A percentile compares a stretch with the other conserved stretches of the same genome.
Evolutionary conservation across 2,113 vertebrate species (phyloP).

Genomic region (Synodontis membranacea): DNA sequence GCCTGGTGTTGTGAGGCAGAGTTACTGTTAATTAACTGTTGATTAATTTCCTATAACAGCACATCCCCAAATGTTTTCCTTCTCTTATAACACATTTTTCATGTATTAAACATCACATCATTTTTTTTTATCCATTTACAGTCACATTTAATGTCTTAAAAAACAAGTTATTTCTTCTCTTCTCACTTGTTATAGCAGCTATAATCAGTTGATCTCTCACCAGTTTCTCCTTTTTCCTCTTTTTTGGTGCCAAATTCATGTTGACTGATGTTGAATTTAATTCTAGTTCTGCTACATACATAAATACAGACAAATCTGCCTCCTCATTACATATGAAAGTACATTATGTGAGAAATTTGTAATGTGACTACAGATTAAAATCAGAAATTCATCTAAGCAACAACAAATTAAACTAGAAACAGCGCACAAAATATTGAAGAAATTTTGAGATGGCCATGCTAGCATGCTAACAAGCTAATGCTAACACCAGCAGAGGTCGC

Average conservation of each 20-base stretch:
- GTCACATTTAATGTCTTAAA: not conserved
- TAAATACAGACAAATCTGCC: not conserved
- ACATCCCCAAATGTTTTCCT: not conserved
- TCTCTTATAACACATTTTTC: not conserved
- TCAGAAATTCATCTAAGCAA: too few species aligned
- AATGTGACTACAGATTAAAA: too few species aligned
- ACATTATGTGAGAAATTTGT: not conserved
- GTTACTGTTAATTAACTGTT: not conserved
- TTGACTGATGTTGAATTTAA: not conserved
- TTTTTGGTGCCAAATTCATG: not conserved
- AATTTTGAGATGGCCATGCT: too few species aligned
- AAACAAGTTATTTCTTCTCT: not conserved
- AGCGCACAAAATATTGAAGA: too few species aligned
- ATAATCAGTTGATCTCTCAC: not conserved
- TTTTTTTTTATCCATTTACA: not conserved
- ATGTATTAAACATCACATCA: not conserved
- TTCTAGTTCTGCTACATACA: too few species aligned
- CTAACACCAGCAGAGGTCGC: too few species aligned
- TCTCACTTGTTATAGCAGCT: not conserved
- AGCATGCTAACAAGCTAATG: too few species aligned
- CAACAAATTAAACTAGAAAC: too few species aligned
- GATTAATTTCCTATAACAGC: not conserved
- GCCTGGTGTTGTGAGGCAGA: not conserved
- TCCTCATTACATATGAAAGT: not conserved
- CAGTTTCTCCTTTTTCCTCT: not conserved